phyloP scores from a whole-genome alignment of 2,797 vertebrate genomes.

The Chiloscyllium punctatum region DNA sequence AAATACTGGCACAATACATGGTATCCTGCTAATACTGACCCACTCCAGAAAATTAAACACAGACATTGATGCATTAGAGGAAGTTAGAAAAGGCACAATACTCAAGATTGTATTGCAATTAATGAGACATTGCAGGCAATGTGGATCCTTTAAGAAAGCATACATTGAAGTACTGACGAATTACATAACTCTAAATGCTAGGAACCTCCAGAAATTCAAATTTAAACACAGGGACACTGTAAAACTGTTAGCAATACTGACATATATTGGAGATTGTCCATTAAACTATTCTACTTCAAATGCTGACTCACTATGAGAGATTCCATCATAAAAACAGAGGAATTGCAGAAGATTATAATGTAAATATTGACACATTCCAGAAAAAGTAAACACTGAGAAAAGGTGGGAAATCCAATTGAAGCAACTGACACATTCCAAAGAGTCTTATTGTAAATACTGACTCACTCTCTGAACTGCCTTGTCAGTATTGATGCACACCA shows the following conservation, averaged over 20 bases:
- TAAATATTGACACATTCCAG: neutral
- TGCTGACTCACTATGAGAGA: neutral
- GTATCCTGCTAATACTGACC: neutral
- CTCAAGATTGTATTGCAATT: neutral
- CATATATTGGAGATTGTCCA: neutral
- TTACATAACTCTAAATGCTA: neutral
- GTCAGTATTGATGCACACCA: neutral
- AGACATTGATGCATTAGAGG: neutral
- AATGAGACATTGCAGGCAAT: neutral
- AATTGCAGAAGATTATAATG: neutral
- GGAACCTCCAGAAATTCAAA: neutral
- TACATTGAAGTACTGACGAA: neutral
- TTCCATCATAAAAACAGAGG: neutral
- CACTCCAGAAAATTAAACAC: neutral
- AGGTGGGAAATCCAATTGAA: neutral
- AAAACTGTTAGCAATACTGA: neutral
- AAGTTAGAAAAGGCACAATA: neutral
- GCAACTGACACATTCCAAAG: neutral
- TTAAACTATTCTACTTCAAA: neutral
- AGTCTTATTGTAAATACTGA: neutral
- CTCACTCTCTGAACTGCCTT: neutral
- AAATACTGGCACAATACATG: neutral
- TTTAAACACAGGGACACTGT: neutral
- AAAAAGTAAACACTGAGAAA: neutral
- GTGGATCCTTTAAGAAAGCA: too few species aligned